A percentile compares a stretch with the other conserved stretches of the same genome.
These are phyloP conservation scores for Acipenser oxyrinchus DNA, from an alignment of 2,797 vertebrate species.

Conservation along the genomic window DNA sequence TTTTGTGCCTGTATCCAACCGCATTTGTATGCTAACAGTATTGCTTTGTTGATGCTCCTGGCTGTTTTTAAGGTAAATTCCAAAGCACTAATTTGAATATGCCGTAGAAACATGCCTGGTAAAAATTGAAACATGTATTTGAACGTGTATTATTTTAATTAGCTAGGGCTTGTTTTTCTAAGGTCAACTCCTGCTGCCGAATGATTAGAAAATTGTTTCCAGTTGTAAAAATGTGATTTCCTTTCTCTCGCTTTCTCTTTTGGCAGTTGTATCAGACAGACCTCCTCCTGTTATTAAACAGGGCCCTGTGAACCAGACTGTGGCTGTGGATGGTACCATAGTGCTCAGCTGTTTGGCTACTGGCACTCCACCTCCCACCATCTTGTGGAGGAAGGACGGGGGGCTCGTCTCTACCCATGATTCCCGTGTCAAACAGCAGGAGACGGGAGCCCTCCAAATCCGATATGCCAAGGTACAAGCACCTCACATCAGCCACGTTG, in stretches of 20 bases:
- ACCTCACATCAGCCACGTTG: slow-evolving; percentile 4
- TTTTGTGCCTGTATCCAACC: slow-evolving; percentile 13
- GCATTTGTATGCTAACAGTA: not conserved
- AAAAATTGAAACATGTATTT: slow-evolving; percentile 32
- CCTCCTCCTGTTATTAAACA: slow-evolving; percentile 91
- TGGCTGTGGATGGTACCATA: slow-evolving; percentile 87
- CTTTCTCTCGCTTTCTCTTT: slow-evolving; percentile 38
- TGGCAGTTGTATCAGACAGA: slow-evolving; percentile 84
- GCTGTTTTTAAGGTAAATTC: not conserved
- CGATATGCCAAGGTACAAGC: slow-evolving; percentile 84
- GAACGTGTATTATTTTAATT: slow-evolving; percentile 62
- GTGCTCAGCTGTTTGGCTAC: slow-evolving; percentile 76
- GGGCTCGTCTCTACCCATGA: slow-evolving; percentile 83
- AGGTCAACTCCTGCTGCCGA: slow-evolving; percentile 67
- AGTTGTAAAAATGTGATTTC: slow-evolving; percentile 71
- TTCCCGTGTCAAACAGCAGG: slow-evolving; percentile 86
- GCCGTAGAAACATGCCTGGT: slow-evolving; percentile 31
- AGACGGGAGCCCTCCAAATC: slow-evolving; percentile 81
- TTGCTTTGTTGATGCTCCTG: not conserved
- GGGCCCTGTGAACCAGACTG: slow-evolving; percentile 91
- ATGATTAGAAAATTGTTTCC: slow-evolving; percentile 83
- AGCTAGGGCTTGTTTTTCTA: slow-evolving; percentile 65
- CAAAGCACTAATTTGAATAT: slow-evolving; percentile 6
- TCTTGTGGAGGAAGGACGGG: slow-evolving; percentile 92
- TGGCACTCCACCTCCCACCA: slow-evolving; percentile 78